Conservation (phyloP, 1,140 invertebrate genomes). For the Drosophila biarmipes region DNA sequence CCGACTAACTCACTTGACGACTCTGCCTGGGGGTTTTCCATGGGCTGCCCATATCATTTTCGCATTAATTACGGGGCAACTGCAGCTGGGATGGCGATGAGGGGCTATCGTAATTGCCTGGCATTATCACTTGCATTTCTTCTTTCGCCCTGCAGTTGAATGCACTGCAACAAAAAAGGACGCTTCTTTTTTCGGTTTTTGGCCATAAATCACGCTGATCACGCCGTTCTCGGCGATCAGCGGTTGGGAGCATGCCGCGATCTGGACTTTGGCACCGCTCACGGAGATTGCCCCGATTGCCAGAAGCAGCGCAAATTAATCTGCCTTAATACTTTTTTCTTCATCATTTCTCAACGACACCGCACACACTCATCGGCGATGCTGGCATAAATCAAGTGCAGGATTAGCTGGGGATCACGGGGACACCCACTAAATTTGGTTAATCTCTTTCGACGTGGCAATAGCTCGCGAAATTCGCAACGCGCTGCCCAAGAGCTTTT, state of each 20-base stretch:
- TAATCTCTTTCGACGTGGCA: not conserved
- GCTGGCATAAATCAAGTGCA: constrained; percentile 30
- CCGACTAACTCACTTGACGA: constrained; percentile 1
- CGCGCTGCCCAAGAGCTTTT: constrained; percentile 18
- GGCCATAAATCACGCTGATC: constrained; percentile 27
- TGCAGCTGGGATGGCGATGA: constrained; percentile 7
- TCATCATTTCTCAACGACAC: not conserved
- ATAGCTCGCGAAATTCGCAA: constrained; percentile 13
- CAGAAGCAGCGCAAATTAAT: constrained; percentile 46
- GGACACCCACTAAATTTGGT: not conserved
- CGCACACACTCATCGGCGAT: constrained; percentile 19
- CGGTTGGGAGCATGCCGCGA: constrained; percentile 53
- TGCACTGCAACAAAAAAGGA: constrained; percentile 57
- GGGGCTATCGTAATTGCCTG: constrained; percentile 51
- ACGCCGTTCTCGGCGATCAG: constrained; percentile 54
- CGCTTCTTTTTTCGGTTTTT: constrained; percentile 19
- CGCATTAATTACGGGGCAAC: constrained; percentile 56
- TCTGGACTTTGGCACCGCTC: constrained; percentile 72
- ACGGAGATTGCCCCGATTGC: constrained; percentile 54
- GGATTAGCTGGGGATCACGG: constrained; percentile 21
- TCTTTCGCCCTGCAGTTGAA: constrained; percentile 56
- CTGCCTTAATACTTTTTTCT: constrained; percentile 36
- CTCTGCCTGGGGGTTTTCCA: constrained; percentile 72
- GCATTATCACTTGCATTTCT: constrained; percentile 59
- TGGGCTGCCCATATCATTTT: constrained; percentile 52